Base-by-base conservation (phyloP, 2,113 vertebrate species). In the Caranx melampygus region DNA sequence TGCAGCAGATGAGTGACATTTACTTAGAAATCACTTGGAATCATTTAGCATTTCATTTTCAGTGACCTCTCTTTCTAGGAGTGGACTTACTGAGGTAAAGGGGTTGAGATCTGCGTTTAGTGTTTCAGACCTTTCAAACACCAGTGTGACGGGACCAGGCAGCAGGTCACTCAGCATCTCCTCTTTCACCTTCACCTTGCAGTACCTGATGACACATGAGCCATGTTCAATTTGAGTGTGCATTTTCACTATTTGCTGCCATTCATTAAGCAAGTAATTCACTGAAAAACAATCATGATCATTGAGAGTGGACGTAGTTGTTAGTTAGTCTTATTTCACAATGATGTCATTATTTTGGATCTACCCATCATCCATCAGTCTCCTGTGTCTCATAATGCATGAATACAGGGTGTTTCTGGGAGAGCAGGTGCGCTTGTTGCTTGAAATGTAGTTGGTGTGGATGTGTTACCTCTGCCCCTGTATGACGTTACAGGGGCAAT, bases 71-170 rank as follows among this genome's bases (percentile, higher is more conserved):
- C 18, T 1, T 16, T 1, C 7, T 47, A 47, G 44, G 8, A 37
- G 35, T 5, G 45, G n/a, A 84, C 96, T 90, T 82, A 99, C 98
- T n/a, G 94, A 91, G 0, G 98, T 99, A 73, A 97, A 99, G 0
- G 98, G 97, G 64, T 99, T 99, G 75, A 99, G 88, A 62, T 97
- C 96, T 6, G 84, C 75, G 73, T 99, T 98, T 0, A 99, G 95
- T 0, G 87, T 88, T 4, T 94, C 91, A 0, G 97, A 96, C 3
- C 97, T 95, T 61, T 96, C 88, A 4, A 99, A 89, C 33, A 99
- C 98, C 66, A 99, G 84, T 0, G 98, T 99, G 58, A 99, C 98
- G 0, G 98, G 97, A 5, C 98, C 98, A 0, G 98, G 98, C 4
- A 99, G 94, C 0, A 99, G 87, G 79, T 98, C 96, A 4, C 42